A percentile compares a stretch with the other conserved stretches of the same genome.
Evolutionary conservation across 1,140 invertebrate species (phyloP).

Genomic region (Drepana arcuata): DNA sequence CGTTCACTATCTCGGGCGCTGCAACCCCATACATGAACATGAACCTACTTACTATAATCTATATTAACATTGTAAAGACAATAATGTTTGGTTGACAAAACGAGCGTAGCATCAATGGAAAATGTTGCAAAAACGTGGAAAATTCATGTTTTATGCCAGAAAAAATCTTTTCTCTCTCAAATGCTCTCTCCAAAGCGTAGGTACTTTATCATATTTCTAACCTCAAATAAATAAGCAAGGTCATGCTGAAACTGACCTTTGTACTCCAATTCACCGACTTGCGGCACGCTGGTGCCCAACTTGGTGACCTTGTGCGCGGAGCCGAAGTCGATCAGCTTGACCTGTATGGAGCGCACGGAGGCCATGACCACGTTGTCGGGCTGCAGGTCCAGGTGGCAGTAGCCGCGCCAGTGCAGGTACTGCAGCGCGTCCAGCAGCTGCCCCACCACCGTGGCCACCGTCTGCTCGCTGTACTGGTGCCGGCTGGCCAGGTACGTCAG

Average conservation of each 20-base stretch:
- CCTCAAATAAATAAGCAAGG: too few species aligned
- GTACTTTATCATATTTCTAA: too few species aligned
- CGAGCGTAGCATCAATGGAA: too few species aligned
- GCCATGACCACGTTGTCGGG: slow-evolving; percentile 98
- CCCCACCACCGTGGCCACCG: slow-evolving; percentile 86
- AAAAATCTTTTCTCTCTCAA: too few species aligned
- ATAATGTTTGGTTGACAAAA: too few species aligned
- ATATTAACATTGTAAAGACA: too few species aligned
- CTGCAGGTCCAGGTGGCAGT: slow-evolving; percentile 94
- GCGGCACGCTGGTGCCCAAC: slow-evolving; percentile 80
- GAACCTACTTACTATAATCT: too few species aligned
- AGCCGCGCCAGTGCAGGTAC: slow-evolving; percentile 94
- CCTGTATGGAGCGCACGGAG: slow-evolving; percentile 85
- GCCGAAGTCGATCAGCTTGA: slow-evolving; percentile 95
- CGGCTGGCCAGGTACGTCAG: slow-evolving; percentile 88
- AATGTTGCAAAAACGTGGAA: too few species aligned
- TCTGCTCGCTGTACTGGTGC: slow-evolving; percentile 92
- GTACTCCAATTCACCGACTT: slow-evolving; percentile 80
- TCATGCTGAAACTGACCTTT: slow-evolving; percentile 74
- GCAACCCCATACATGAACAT: slow-evolving; percentile 21
- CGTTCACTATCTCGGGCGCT: slow-evolving; percentile 94
- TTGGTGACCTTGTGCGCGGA: slow-evolving; percentile 86
- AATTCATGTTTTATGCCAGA: too few species aligned
- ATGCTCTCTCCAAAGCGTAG: too few species aligned
- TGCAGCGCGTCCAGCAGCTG: slow-evolving; percentile 91